Base-by-base conservation (phyloP, 2,888 invertebrate genomes). In the Eupithecia tripunctaria region DNA sequence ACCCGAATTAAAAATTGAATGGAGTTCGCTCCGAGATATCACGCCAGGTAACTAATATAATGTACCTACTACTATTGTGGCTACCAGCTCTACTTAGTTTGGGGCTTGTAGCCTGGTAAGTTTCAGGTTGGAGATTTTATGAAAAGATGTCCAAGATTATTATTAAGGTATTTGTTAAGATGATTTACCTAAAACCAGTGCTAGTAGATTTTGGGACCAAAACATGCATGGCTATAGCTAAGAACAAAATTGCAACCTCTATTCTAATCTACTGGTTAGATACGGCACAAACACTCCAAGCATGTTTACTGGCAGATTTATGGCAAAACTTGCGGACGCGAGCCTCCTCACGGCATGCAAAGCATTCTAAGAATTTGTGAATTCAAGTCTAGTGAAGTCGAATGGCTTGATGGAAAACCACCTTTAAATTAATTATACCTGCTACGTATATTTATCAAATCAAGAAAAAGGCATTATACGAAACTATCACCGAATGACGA, bases 271-370 rank as follows among this genome's bases (percentile, higher is more conserved):
- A n/a, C 36, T 63, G 12, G 38, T 6, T 25, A 64, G 56, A 36
- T 36, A 47, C 15, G 27, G 63, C 25, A 32, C 29, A 67, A 62
- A 43, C 65, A 60, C 29, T 70, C 41, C 5, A 29, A 66, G 73
- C 32, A 69, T 69, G 75, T 67, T 41, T 51, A 59, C 71, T 72
- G 73, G 71, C 68, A 73, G 63, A 78, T 78, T 76, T 78, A 75
- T 75, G 70, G 75, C 47, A 38, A 66, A 78, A 78, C 71, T 78
- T 78, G 63, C 5, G 47, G 68, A 65, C 60, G 60, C 29, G 63
- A 70, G 67, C 67, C 72, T 65, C 27, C 70, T 47, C 63, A 59
- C 68, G 60, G 65, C 63, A 75, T 69, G 65, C 69, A 56, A 75
- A 74, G 75, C 74, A 75, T 75, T 69, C 38, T 36, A n/a, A 29